Evolutionary conservation across 2,888 invertebrate species (phyloP), one percentile per base, ranked within the genome.

Genomic region (Lasioglossum figueresi): DNA sequence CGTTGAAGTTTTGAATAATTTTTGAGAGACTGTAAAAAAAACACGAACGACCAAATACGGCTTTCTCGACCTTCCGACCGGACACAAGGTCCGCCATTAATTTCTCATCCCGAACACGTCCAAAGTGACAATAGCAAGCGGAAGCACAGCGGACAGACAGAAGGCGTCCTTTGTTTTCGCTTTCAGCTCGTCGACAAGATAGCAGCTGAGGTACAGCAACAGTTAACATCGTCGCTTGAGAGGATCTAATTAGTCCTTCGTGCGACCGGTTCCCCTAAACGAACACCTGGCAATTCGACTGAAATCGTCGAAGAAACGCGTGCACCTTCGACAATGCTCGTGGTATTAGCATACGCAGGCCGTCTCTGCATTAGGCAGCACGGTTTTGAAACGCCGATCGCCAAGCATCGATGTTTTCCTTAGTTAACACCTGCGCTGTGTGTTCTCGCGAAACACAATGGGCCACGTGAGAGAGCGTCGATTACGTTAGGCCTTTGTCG

Each of bases 391-490:
- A 85, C 82, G 68, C 66, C 79, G 73, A 79, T 79, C 63, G 63
- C 80, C 76, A 79, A 56, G 66, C 84, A 75, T 68, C 68, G 68
- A 77, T 78, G 72, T 76, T 71, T 68, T 80, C 76, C 80, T 81
- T 86, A 76, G 83, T 83, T 89, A 86, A 88, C 86, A 86, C 83
- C 83, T 89, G 82, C 76, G 78, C 40, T 63, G 81, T 56, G 31
- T 48, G 59, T 70, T 74, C 73, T 31, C 81, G 80, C 40, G 84
- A 82, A 88, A 88, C 45, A 89, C 89, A 89, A 88, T 89, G 75
- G 84, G 79, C 82, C 52, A 80, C 79, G 86, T 56, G 82, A 87
- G 78, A 83, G 34, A 70, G 4, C 12, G 63, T 63, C 52, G 84
- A 84, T 86, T 78, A 72, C 52, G 78, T 74, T 68, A 71, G 72